phyloP scores from a whole-genome alignment of 1,140 invertebrate genomes.

The Drosophila orena region DNA sequence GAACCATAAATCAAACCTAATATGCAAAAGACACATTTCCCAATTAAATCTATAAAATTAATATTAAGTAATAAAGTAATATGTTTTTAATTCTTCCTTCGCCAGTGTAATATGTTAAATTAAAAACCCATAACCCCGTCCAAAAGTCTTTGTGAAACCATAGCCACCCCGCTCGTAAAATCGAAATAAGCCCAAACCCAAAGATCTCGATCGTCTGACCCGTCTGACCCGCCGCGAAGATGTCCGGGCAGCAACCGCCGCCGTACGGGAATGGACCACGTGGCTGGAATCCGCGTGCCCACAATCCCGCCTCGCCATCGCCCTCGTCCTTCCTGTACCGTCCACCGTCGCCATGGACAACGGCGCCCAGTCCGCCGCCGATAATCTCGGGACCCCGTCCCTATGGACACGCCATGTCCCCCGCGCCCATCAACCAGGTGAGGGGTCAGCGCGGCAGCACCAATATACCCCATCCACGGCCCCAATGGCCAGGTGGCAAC shows the following conservation, averaged over 20 bases:
- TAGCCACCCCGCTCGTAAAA: conserved; percentile 8
- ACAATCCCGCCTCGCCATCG: conserved; percentile 75
- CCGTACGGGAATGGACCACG: conserved; percentile 86
- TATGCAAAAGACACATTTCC: too few species aligned
- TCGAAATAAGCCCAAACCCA: conserved; percentile 27
- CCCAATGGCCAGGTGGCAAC: conserved; percentile 87
- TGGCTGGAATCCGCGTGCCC: conserved; percentile 83
- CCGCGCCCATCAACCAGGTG: conserved; percentile 85
- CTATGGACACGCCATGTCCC: conserved; percentile 86
- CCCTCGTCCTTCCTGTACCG: conserved; percentile 87
- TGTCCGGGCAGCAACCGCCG: conserved; percentile 87
- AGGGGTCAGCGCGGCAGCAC: conserved; percentile 80
- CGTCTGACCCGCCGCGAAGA: conserved; percentile 66
- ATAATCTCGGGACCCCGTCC: conserved; percentile 86
- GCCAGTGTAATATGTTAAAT: conserved; percentile 74
- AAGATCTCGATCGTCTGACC: conserved; percentile 30
- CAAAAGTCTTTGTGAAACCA: conserved; percentile 50
- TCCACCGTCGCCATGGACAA: conserved; percentile 87
- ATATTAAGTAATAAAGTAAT: not conserved
- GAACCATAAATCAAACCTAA: not conserved
- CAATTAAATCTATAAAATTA: too few species aligned
- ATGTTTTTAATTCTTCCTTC: conserved; percentile 2
- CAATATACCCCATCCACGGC: conserved; percentile 87
- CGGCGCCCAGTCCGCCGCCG: conserved; percentile 86
- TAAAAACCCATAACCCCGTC: conserved; percentile 50